These are phyloP conservation scores for Percopsis transmontana DNA, from an alignment of 2,113 vertebrate genomes.

Conservation along the genomic window DNA sequence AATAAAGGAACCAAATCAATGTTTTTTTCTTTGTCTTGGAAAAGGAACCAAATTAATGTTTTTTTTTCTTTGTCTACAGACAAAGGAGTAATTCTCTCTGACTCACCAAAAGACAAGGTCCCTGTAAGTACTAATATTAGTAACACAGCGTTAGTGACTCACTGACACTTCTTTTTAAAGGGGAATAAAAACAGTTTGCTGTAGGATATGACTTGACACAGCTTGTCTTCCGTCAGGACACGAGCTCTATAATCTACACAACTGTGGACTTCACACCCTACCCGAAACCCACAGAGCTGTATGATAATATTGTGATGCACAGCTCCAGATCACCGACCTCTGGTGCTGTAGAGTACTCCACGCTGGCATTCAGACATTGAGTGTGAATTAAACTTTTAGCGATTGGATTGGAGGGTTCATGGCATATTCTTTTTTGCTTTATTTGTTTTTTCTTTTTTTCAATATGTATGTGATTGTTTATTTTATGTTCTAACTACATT, in stretches of 20 bases:
- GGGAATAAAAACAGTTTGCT: not conserved
- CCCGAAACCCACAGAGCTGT: conserved; percentile 49
- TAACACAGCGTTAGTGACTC: conserved; percentile 55
- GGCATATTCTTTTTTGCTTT: not conserved
- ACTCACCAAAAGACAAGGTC: conserved; percentile 48
- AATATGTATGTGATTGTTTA: too few species aligned
- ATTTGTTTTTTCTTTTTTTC: not conserved
- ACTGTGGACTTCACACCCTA: conserved; percentile 68
- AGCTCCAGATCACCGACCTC: conserved; percentile 5
- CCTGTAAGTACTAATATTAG: conserved; percentile 56
- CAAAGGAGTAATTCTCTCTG: conserved; percentile 44
- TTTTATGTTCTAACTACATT: too few species aligned
- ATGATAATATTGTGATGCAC: conserved; percentile 56
- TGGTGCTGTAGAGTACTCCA: conserved; percentile 70
- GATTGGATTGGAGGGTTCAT: not conserved
- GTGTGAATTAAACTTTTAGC: not conserved
- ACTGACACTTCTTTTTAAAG: conserved; percentile 45
- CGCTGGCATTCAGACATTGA: conserved; percentile 48
- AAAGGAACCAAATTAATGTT: conserved; percentile 12
- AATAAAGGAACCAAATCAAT: conserved; percentile 3
- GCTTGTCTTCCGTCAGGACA: conserved; percentile 53
- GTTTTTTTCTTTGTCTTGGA: conserved; percentile 30
- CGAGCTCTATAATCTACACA: conserved; percentile 61
- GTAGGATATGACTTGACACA: not conserved
- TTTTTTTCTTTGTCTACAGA: conserved; percentile 51